A percentile compares a stretch with the other conserved stretches of the same genome.
phyloP scores from a whole-genome alignment of 2,797 vertebrate species.

The Pipistrellus pygmaeus region DNA sequence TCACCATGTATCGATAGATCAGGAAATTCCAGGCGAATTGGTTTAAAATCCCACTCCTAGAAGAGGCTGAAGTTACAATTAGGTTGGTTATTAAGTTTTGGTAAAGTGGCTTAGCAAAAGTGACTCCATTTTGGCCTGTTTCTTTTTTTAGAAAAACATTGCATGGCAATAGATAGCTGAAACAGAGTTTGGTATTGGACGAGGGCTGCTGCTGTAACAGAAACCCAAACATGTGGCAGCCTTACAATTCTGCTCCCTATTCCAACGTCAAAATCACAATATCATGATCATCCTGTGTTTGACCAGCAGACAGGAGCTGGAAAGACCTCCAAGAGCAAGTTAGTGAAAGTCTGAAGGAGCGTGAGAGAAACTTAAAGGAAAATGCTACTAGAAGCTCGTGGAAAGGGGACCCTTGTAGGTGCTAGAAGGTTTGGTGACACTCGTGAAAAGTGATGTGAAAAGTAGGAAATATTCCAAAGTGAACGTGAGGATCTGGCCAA shows the following conservation, averaged over 20 bases:
- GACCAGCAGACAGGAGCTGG: background rate
- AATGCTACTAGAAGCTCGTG: background rate
- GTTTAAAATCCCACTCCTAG: background rate
- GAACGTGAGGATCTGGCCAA: background rate
- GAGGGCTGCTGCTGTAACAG: background rate
- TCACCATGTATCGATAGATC: background rate
- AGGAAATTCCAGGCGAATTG: background rate
- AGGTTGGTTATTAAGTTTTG: background rate
- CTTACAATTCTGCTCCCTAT: background rate
- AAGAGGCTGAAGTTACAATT: background rate
- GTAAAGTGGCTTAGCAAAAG: background rate
- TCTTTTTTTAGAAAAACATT: background rate
- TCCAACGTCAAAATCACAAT: background rate
- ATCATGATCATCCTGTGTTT: background rate
- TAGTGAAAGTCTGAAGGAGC: background rate
- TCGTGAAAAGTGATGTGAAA: background rate
- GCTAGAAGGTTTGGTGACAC: background rate
- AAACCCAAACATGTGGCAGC: background rate
- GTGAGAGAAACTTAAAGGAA: background rate
- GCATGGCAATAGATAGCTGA: background rate
- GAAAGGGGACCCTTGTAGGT: background rate
- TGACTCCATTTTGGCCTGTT: background rate
- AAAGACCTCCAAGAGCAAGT: background rate
- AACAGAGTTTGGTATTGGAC: background rate
- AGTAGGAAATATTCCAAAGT: background rate